Percentiles rank a stretch among this genome's conserved stretches.
Evolutionary conservation across 1,140 invertebrate species (phyloP).

Genomic region (Phthorimaea operculella): DNA sequence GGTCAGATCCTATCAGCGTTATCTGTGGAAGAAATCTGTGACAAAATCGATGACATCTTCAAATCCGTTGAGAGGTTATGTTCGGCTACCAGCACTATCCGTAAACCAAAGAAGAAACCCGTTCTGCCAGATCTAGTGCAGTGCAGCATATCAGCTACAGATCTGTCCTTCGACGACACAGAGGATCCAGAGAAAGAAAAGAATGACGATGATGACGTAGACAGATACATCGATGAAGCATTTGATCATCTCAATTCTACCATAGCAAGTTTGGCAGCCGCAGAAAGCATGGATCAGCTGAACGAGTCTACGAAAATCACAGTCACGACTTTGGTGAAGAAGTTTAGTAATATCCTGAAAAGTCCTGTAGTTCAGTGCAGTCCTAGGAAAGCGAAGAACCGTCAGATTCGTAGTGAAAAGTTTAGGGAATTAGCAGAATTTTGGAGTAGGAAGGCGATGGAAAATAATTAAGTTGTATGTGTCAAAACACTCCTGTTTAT

Average conservation of each 20-base stretch:
- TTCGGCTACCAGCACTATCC: constrained; percentile 32
- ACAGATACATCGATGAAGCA: constrained; percentile 45
- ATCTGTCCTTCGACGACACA: constrained; percentile 50
- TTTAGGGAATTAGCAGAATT: constrained; percentile 50
- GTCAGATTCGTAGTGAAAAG: constrained; percentile 26
- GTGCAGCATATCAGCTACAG: constrained; percentile 44
- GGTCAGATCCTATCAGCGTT: constrained; percentile 43
- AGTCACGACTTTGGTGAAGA: constrained; percentile 46
- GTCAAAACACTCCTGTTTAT: too few relatives aligned
- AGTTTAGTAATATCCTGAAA: constrained; percentile 39
- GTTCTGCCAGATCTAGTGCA: constrained; percentile 32
- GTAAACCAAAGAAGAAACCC: constrained; percentile 18
- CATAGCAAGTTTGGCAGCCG: constrained; percentile 9
- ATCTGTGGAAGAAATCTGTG: constrained; percentile 50
- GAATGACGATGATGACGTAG: constrained; percentile 29
- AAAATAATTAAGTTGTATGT: constrained; percentile 7
- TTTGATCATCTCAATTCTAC: constrained; percentile 35
- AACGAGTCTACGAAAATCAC: constrained; percentile 31
- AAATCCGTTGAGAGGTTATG: constrained; percentile 49
- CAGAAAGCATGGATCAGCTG: constrained; percentile 18
- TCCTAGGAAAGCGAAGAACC: constrained; percentile 23
- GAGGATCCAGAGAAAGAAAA: constrained; percentile 17
- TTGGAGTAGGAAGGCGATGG: constrained; percentile 40
- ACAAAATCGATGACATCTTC: constrained; percentile 50
- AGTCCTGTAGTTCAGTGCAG: constrained; percentile 30